Conservation (phyloP, 2,113 vertebrate genomes). For the Plectropomus leopardus region DNA sequence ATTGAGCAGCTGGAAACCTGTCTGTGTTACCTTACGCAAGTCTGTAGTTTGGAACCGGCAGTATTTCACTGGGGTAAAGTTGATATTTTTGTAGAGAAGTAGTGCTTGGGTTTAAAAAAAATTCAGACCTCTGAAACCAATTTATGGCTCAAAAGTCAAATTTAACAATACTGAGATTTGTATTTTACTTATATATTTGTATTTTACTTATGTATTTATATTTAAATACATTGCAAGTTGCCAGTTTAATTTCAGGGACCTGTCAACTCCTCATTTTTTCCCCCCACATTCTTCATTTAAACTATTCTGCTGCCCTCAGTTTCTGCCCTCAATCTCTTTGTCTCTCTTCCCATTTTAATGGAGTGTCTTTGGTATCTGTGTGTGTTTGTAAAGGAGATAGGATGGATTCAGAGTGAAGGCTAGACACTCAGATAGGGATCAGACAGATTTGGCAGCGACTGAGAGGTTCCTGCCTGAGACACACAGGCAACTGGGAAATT, state of each 20-base stretch:
- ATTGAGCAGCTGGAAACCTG: neutral
- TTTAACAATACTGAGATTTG: neutral
- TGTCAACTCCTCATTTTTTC: neutral
- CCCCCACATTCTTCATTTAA: neutral
- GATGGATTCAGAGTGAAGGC: slow-evolving; percentile 67
- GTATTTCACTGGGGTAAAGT: neutral
- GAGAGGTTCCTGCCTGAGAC: slow-evolving; percentile 50
- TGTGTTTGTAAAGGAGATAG: slow-evolving; percentile 51
- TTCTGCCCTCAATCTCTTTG: slow-evolving; percentile 56
- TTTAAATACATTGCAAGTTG: neutral
- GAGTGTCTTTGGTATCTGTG: slow-evolving; percentile 61
- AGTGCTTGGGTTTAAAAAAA: no score
- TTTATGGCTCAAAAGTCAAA: neutral
- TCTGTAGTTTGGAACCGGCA: no score
- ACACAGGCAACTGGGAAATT: slow-evolving; percentile 41
- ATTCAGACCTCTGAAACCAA: neutral
- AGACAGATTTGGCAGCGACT: slow-evolving; percentile 69
- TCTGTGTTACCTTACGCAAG: neutral
- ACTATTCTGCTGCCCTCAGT: slow-evolving; percentile 19
- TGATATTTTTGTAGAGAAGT: neutral
- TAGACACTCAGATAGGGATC: slow-evolving; percentile 84
- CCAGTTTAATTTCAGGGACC: neutral
- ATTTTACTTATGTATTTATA: neutral
- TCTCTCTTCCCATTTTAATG: slow-evolving; percentile 30
- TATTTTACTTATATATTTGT: neutral